Evolutionary conservation across 2,888 invertebrate genomes (phyloP), one percentile per base, ranked within the genome.

Genomic region (Podabrus alpinus): DNA sequence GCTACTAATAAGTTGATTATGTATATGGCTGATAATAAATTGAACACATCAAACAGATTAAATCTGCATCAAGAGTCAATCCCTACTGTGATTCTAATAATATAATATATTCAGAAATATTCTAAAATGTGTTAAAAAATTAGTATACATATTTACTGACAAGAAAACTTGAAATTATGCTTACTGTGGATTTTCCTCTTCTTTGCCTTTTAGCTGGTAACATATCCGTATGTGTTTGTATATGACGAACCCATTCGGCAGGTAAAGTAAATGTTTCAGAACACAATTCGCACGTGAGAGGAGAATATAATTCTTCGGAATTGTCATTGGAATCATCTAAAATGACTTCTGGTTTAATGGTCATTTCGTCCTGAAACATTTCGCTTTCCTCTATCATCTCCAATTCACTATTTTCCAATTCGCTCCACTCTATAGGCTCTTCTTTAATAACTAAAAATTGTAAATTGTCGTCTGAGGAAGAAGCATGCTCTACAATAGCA

Each of bases 231-330:
- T 95, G 95, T 2, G 91, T 91, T 87, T 95, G 94, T 85, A 95
- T 93, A 86, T 95, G 95, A 29, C 93, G 91, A 78, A 95, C 94
- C 94, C 95, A 94, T 76, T 94, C 94, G 15, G 92, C 94, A 73
- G 95, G 95, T 82, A 94, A 90, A 71, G 93, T 92, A 87, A 95
- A 95, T 79, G 94, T 93, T 88, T 94, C 94, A 82, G 94, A 93
- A 86, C 95, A 95, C 84, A 95, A 89, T 86, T 95, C 95, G 87
- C 95, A 95, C 11, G 94, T 92, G 80, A 95, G 87, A 62, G 94
- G 94, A 19, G 94, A 94, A 86, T 94, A 95, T 71, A 91, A 87
- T 68, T 92, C 91, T 76, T 91, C 91, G 74, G 90, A 85, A 13
- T 86, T 86, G 9, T 86, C 87, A 2, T 81, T 79, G 10, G 83